Evolutionary conservation across 2,113 vertebrate genomes (phyloP).

Genomic region (Antechinus flavipes): DNA sequence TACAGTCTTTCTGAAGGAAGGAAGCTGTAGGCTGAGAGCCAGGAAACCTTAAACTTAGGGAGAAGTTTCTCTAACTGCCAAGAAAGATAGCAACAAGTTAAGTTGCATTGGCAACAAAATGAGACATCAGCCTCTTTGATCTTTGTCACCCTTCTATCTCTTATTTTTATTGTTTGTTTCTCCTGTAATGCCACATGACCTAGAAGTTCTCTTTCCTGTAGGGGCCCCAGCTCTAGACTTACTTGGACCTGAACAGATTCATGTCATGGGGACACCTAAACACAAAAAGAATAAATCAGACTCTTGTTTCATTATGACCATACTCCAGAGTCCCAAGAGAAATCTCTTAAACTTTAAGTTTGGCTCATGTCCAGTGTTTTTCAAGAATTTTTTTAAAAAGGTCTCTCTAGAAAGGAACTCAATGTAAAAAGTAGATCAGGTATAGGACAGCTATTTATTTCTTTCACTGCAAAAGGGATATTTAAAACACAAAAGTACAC

Average conservation of each 20-base stretch:
- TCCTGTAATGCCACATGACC: not conserved
- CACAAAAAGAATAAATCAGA: not conserved
- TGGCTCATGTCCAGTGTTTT: not conserved
- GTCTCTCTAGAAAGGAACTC: not conserved
- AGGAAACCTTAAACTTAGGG: not conserved
- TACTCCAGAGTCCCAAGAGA: not conserved
- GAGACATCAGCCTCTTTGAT: no score
- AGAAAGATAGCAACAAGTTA: not conserved
- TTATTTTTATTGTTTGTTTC: not conserved
- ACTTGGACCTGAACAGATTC: not conserved
- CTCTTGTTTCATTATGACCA: not conserved
- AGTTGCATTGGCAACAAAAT: not conserved
- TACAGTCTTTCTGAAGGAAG: not conserved
- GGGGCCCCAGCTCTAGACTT: not conserved
- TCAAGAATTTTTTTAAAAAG: not conserved
- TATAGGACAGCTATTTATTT: not conserved
- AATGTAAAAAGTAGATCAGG: not conserved
- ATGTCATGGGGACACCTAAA: not conserved
- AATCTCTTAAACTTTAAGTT: not conserved
- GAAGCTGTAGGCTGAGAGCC: not conserved
- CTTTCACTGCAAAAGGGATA: not conserved
- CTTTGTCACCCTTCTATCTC: not conserved
- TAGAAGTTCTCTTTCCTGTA: not conserved
- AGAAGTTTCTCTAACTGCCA: not conserved
- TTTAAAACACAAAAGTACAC: not conserved